phyloP scores from a whole-genome alignment of 1,140 invertebrate genomes.

The Meloidogyne floridensis region DNA sequence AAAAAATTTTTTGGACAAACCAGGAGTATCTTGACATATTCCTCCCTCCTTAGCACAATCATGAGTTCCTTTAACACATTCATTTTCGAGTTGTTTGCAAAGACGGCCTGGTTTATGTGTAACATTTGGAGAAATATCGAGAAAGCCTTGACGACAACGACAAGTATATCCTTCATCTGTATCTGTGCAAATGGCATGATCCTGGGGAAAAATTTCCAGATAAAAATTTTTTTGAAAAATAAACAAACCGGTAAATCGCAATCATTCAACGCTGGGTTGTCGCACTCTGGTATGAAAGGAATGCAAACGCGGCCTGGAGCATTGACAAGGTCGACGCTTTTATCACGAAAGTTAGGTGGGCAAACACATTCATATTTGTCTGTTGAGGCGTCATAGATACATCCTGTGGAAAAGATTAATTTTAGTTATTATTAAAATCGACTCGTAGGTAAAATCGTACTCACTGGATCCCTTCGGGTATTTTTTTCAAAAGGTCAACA shows the following conservation, averaged over 20 bases:
- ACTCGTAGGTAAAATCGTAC: no score
- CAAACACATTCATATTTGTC: slow-evolving; percentile 50
- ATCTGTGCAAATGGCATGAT: slow-evolving; percentile 62
- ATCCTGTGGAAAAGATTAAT: background rate
- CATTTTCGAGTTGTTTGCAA: slow-evolving; percentile 62
- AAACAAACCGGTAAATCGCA: slow-evolving; percentile 58
- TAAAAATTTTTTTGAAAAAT: background rate
- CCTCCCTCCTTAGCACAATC: slow-evolving; percentile 63
- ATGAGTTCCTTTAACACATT: slow-evolving; percentile 60
- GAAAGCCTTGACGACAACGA: slow-evolving; percentile 58
- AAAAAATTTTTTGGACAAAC: background rate
- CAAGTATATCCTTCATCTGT: slow-evolving; percentile 64
- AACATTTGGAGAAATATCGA: slow-evolving; percentile 64
- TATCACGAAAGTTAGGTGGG: slow-evolving; percentile 60
- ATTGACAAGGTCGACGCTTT: slow-evolving; percentile 49
- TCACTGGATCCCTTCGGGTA: no score
- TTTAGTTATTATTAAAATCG: background rate
- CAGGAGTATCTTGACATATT: slow-evolving; percentile 65
- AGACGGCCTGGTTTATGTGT: slow-evolving; percentile 59
- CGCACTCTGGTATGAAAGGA: slow-evolving; percentile 65
- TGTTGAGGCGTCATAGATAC: slow-evolving; percentile 22
- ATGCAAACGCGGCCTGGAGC: slow-evolving; percentile 64
- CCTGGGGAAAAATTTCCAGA: background rate
- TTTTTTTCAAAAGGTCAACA: no score
- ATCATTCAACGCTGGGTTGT: slow-evolving; percentile 64